Evolutionary conservation across 2,113 vertebrate genomes (phyloP).

Genomic region (Caracal caracal): DNA sequence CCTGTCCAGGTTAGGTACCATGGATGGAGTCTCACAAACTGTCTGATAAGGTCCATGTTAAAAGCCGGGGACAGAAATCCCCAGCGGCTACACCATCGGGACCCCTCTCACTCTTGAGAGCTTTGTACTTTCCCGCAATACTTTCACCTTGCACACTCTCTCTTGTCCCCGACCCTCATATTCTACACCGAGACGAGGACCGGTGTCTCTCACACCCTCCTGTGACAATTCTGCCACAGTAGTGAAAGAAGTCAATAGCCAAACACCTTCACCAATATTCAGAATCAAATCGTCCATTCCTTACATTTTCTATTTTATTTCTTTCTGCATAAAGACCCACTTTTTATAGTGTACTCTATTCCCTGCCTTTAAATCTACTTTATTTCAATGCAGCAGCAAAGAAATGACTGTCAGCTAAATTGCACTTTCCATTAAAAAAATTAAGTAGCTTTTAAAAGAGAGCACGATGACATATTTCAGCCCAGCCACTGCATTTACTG

Average conservation of each 20-base stretch:
- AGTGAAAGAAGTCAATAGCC: not conserved
- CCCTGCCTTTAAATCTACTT: constrained; percentile 29
- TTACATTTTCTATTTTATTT: constrained; percentile 32
- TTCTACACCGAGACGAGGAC: too few relatives aligned
- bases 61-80: too few relatives aligned
- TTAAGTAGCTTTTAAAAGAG: constrained; percentile 57
- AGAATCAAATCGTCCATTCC: not conserved
- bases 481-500: constrained; percentile 34
- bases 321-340: not conserved
- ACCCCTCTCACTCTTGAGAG: too few relatives aligned
- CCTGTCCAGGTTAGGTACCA: too few relatives aligned
- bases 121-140: too few relatives aligned
- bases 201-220: too few relatives aligned
- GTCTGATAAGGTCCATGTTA: too few relatives aligned
- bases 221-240: not conserved
- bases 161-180: too few relatives aligned
- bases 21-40: too few relatives aligned
- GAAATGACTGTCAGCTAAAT: constrained; percentile 56
- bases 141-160: too few relatives aligned
- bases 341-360: not conserved
- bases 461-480: constrained; percentile 48
- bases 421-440: constrained; percentile 32
- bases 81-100: too few relatives aligned
- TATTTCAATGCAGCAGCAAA: constrained; percentile 13
- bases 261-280: not conserved